Percentiles rank a stretch among this genome's conserved stretches.
Evolutionary conservation across 2,797 vertebrate genomes (phyloP).

Genomic region (Thripadectes ignobilis): DNA sequence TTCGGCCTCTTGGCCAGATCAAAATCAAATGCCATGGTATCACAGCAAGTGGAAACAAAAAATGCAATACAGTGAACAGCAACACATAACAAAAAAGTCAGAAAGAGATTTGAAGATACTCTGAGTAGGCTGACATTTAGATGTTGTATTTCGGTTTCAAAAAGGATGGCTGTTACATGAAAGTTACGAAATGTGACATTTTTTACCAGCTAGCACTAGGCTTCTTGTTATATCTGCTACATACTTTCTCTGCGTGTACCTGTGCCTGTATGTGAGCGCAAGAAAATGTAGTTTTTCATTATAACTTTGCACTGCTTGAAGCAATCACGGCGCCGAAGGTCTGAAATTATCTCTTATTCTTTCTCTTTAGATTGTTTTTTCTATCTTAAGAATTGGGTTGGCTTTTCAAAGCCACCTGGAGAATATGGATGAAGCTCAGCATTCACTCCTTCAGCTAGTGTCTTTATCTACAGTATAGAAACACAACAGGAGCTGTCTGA

Average conservation of each 20-base stretch:
- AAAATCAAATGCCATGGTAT: constrained; percentile 58
- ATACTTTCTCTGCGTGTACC: constrained; percentile 4
- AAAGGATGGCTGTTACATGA: constrained; percentile 63
- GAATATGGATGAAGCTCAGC: background rate
- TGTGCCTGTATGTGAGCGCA: background rate
- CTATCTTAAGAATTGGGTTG: background rate
- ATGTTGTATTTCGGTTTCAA: constrained; percentile 56
- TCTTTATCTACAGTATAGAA: background rate
- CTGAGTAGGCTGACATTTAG: constrained; percentile 62
- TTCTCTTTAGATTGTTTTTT: constrained; percentile 17
- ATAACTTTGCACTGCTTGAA: constrained; percentile 26
- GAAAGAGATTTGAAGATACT: constrained; percentile 32
- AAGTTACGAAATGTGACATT: constrained; percentile 63
- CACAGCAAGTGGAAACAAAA: constrained; percentile 52
- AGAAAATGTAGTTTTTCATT: constrained; percentile 25
- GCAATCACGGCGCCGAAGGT: background rate
- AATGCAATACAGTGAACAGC: constrained; percentile 39
- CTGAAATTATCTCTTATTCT: constrained; percentile 32
- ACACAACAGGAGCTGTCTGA: background rate
- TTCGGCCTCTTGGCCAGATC: constrained; percentile 48
- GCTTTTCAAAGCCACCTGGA: constrained; percentile 18
- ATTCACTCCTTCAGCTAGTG: background rate
- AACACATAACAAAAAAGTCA: constrained; percentile 7
- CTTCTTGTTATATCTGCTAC: constrained; percentile 50
- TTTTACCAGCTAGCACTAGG: constrained; percentile 36